A percentile compares a stretch with the other conserved stretches of the same genome.
Evolutionary conservation across 2,888 invertebrate species (phyloP).

Genomic region (Pachydiplax longipennis): DNA sequence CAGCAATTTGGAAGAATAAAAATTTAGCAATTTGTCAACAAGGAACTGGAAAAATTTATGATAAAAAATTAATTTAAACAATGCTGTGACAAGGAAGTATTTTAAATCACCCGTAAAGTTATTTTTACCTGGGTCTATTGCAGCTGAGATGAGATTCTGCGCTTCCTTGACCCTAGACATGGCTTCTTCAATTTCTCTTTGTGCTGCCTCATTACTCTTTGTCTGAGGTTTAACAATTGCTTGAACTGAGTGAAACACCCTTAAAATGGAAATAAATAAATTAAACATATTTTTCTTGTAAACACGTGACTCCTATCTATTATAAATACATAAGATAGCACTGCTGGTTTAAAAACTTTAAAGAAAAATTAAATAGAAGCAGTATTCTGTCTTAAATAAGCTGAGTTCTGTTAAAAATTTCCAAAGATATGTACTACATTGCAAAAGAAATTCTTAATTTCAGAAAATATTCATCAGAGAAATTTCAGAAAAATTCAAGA

Average conservation of each 20-base stretch:
- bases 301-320: too few relatives aligned
- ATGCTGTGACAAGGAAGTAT: too few relatives aligned
- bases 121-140: slow-evolving; percentile 75
- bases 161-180: slow-evolving; percentile 97
- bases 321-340: too few relatives aligned
- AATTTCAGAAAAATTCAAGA: neutral
- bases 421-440: too few relatives aligned
- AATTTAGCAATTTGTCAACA: neutral
- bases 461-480: too few relatives aligned
- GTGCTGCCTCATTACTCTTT: slow-evolving; percentile 94
- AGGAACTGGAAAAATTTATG: neutral
- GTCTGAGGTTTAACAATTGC: slow-evolving; percentile 92
- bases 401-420: too few relatives aligned
- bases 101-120: neutral
- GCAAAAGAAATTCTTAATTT: too few relatives aligned
- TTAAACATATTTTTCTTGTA: slow-evolving; percentile 46
- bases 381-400: too few relatives aligned
- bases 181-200: slow-evolving; percentile 94
- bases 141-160: slow-evolving; percentile 91
- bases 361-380: neutral
- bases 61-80: neutral
- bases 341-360: neutral
- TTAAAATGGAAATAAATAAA: slow-evolving; percentile 47
- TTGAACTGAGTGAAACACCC: slow-evolving; percentile 89
- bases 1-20: neutral